These are phyloP conservation scores for Cyprinodon brontotheroides DNA, from an alignment of 2,113 vertebrate genomes.

Conservation along the genomic window DNA sequence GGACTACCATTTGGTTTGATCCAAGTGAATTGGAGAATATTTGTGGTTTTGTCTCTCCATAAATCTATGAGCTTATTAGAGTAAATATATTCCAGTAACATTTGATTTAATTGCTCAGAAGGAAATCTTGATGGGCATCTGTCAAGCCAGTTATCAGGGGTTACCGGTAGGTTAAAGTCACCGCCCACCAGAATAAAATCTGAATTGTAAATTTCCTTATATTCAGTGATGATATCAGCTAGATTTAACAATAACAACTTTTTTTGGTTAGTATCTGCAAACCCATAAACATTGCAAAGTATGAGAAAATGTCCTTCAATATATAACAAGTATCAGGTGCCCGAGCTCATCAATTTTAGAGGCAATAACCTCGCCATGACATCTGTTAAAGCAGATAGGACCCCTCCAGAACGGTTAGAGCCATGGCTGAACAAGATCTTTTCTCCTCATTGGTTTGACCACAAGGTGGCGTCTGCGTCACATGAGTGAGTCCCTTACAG, in stretches of 20 bases:
- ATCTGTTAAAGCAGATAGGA: too few relatives aligned
- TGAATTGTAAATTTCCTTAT: background rate
- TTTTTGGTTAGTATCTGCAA: background rate
- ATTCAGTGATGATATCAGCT: background rate
- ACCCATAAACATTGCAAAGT: background rate
- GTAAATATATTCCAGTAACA: background rate
- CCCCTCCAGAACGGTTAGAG: too few relatives aligned
- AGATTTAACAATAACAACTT: background rate
- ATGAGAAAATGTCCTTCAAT: conserved; percentile 8
- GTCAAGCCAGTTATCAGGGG: background rate
- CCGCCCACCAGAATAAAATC: background rate
- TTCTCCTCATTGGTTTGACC: too few relatives aligned
- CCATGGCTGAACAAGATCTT: too few relatives aligned
- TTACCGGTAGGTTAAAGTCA: background rate
- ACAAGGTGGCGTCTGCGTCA: too few relatives aligned
- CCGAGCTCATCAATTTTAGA: too few relatives aligned
- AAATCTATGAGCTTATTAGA: background rate
- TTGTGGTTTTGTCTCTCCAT: background rate
- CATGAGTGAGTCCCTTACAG: too few relatives aligned
- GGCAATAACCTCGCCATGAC: too few relatives aligned
- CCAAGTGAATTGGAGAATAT: background rate
- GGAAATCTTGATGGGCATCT: background rate
- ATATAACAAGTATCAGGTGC: conserved; percentile 5
- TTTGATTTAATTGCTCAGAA: background rate
- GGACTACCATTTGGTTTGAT: background rate